Conservation (phyloP, 2,113 vertebrate species). For the Oreochromis niloticus region DNA sequence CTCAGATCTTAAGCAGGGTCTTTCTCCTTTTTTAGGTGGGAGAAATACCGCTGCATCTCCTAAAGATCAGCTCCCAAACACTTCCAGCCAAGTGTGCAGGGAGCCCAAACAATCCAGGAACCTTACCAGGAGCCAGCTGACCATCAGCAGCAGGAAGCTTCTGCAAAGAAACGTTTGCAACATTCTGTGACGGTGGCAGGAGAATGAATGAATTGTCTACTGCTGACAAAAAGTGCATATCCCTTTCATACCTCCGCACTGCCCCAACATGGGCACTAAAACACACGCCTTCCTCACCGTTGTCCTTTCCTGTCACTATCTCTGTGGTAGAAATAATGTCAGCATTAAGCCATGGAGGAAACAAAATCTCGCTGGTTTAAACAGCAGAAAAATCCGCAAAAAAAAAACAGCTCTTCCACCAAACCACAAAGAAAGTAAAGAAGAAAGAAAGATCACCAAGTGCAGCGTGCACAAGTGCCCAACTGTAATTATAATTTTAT, state of each 20-base stretch:
- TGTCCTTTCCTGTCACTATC: background rate
- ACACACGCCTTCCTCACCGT: background rate
- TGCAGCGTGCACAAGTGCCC: background rate
- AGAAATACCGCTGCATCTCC: background rate
- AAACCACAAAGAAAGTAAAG: background rate
- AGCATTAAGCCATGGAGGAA: background rate
- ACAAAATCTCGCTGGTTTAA: too few species aligned
- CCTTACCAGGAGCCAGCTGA: background rate
- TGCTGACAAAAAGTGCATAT: background rate
- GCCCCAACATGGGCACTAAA: background rate
- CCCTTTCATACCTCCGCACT: background rate
- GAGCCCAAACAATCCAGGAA: background rate
- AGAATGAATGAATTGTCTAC: background rate
- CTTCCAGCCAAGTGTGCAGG: background rate
- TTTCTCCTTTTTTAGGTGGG: background rate
- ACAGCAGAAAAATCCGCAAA: background rate
- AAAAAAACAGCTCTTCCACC: background rate
- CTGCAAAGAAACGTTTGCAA: background rate
- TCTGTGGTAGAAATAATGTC: background rate
- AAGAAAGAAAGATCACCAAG: background rate
- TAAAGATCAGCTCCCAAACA: background rate
- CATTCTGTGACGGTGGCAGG: too few species aligned
- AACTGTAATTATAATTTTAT: background rate
- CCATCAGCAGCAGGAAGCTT: background rate
- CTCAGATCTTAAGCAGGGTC: background rate